Evolutionary conservation across 2,888 invertebrate species (phyloP).

Genomic region (Parochlus steinenii): DNA sequence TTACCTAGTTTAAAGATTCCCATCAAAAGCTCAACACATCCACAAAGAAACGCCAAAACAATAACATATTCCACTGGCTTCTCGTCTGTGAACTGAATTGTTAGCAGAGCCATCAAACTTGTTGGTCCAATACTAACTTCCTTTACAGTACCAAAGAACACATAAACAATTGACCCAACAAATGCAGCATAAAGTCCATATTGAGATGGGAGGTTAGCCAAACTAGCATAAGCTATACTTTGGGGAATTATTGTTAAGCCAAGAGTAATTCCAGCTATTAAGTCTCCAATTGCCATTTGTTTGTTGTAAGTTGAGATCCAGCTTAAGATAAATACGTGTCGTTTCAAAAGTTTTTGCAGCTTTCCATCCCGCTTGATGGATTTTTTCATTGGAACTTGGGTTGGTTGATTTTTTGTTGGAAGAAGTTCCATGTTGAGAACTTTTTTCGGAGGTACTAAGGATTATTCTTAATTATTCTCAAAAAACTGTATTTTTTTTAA

Average conservation of each 20-base stretch:
- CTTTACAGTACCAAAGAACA: constrained; percentile 71
- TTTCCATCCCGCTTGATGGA: not conserved
- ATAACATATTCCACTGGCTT: constrained; percentile 56
- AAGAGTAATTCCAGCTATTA: constrained; percentile 76
- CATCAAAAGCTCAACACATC: constrained; percentile 61
- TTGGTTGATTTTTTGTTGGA: not conserved
- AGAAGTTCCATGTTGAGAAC: not conserved
- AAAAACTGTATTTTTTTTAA: no score
- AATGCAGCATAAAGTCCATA: constrained; percentile 88
- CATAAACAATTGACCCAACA: constrained; percentile 73
- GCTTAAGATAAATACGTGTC: constrained; percentile 36
- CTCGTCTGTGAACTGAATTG: constrained; percentile 51
- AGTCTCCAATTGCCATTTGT: constrained; percentile 53
- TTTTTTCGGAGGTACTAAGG: constrained; percentile 2
- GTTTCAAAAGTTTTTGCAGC: constrained; percentile 8
- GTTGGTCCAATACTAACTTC: constrained; percentile 87
- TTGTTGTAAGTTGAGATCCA: constrained; percentile 57
- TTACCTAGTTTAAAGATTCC: constrained; percentile 65
- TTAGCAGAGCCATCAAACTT: constrained; percentile 78
- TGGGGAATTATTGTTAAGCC: constrained; percentile 87
- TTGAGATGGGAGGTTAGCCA: constrained; percentile 73
- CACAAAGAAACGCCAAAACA: constrained; percentile 59
- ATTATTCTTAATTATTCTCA: no score
- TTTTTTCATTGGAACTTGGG: not conserved
- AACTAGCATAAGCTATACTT: constrained; percentile 76